phyloP scores from a whole-genome alignment of 2,113 vertebrate species.

The Monarcha castaneiventris region DNA sequence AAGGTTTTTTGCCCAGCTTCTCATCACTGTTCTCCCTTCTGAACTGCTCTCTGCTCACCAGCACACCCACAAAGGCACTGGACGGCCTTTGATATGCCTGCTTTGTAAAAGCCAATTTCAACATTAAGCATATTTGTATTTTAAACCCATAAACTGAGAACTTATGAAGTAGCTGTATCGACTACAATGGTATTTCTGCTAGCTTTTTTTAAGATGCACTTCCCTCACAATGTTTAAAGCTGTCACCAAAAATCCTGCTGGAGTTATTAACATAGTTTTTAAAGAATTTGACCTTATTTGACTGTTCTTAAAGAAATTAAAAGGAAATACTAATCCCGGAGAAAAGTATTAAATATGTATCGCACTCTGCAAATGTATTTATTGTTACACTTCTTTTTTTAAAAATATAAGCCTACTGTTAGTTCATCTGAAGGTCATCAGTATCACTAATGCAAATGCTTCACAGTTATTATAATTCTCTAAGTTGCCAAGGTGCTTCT shows the following conservation, averaged over 20 bases:
- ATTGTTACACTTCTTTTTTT: background rate
- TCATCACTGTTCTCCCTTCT: background rate
- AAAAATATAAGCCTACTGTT: background rate
- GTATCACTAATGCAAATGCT: background rate
- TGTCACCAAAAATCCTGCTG: background rate
- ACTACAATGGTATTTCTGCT: background rate
- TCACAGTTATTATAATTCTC: background rate
- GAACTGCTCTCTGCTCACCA: background rate
- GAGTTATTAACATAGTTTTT: background rate
- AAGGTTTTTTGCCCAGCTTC: background rate
- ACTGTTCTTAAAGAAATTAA: background rate
- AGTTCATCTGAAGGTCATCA: background rate
- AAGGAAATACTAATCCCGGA: background rate
- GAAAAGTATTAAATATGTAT: background rate
- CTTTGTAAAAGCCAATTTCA: background rate
- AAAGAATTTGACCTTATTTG: background rate
- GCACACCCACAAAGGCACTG: background rate
- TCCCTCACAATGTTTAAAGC: background rate
- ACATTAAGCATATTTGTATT: background rate
- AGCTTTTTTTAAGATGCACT: background rate
- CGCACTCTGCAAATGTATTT: background rate
- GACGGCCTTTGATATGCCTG: background rate
- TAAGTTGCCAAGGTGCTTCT: background rate
- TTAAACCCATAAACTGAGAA: background rate
- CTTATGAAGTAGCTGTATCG: background rate